phyloP scores from a whole-genome alignment of 2,797 vertebrate species.

The Pseudochirops corinnae region DNA sequence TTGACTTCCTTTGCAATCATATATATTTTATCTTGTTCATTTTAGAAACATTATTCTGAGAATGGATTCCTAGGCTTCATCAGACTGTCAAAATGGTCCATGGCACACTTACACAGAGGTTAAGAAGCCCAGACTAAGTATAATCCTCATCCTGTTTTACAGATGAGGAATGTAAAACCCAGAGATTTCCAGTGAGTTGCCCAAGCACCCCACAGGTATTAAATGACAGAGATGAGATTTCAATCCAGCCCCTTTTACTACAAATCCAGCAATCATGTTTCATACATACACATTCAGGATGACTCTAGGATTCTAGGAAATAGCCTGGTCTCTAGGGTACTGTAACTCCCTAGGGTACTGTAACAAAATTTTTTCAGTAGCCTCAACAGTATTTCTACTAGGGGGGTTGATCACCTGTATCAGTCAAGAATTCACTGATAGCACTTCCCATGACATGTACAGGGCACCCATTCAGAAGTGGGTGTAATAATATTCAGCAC shows the following conservation, averaged over 20 bases:
- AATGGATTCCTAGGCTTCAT: not conserved
- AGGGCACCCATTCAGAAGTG: not conserved
- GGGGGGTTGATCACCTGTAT: not conserved
- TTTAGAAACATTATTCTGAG: not conserved
- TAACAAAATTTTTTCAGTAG: not conserved
- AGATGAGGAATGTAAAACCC: not conserved
- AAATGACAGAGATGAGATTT: conserved; percentile 27
- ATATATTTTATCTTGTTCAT: not conserved
- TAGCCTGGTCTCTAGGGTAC: not conserved
- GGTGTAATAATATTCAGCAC: not conserved
- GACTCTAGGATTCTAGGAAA: not conserved
- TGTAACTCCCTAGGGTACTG: not conserved
- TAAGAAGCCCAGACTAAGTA: not conserved
- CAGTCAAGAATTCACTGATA: conserved; percentile 25
- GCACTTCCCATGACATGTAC: not conserved
- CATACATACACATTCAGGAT: not conserved
- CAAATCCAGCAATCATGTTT: conserved; percentile 2
- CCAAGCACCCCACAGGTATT: not conserved
- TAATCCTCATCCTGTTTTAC: not conserved
- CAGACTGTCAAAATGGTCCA: not conserved
- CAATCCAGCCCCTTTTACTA: not conserved
- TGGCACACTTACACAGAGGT: not conserved
- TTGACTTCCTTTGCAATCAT: not conserved
- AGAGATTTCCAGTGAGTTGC: conserved; percentile 10
- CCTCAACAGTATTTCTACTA: not conserved